A percentile compares a stretch with the other conserved stretches of the same genome.
Conservation (phyloP, 2,888 invertebrate genomes). For the Drosophila siamana region DNA sequence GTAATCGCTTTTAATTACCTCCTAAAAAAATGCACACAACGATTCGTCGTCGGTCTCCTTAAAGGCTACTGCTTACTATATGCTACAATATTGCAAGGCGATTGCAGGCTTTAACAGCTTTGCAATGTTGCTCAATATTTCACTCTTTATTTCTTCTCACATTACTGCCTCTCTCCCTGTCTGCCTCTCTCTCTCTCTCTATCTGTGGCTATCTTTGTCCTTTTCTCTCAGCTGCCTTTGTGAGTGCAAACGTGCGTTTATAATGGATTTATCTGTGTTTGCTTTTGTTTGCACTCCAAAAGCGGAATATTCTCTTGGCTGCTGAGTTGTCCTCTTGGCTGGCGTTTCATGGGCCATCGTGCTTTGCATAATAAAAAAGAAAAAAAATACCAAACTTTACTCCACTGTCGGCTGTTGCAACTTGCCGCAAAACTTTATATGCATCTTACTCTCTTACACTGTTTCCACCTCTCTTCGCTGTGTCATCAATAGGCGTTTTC, state of each 20-base stretch:
- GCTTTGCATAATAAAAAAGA: conserved; percentile 68
- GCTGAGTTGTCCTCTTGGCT: conserved; percentile 22
- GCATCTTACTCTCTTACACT: conserved; percentile 24
- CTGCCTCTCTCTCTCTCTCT: not conserved
- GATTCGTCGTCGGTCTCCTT: conserved; percentile 37
- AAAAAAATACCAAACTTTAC: conserved; percentile 52
- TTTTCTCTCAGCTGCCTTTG: conserved; percentile 36
- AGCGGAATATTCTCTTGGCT: conserved; percentile 45
- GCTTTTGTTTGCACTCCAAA: conserved; percentile 47
- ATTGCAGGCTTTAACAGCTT: conserved; percentile 38
- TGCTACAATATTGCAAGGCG: conserved; percentile 1
- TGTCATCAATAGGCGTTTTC: conserved; percentile 35
- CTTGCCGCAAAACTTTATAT: conserved; percentile 58
- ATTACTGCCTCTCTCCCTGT: conserved; percentile 5
- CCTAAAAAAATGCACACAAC: conserved; percentile 24
- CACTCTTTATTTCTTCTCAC: conserved; percentile 1
- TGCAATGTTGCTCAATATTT: conserved; percentile 31
- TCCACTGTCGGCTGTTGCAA: conserved; percentile 36
- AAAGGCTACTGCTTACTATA: too few relatives aligned
- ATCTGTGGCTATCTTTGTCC: too few relatives aligned
- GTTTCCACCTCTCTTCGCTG: not conserved
- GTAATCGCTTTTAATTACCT: conserved; percentile 69
- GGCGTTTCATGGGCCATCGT: conserved; percentile 51
- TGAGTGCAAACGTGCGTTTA: conserved; percentile 71
- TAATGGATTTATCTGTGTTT: conserved; percentile 73